Conservation (phyloP, 2,888 invertebrate species). For the Anticlea derivata region DNA sequence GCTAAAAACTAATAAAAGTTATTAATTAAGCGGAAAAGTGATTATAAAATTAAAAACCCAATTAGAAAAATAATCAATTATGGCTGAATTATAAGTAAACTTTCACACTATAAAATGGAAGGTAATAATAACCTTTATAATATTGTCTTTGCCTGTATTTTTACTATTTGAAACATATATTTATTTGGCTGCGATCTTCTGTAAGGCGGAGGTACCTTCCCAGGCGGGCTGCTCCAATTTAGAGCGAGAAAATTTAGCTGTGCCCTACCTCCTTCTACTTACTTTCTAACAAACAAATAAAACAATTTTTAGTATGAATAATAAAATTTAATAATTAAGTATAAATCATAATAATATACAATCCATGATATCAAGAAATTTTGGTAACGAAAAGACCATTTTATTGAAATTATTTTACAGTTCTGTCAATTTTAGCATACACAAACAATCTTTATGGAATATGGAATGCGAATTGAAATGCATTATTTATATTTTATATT, state of each 20-base stretch:
- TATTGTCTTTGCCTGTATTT: too few species aligned
- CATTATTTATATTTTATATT: slow-evolving; percentile 1
- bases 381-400: neutral
- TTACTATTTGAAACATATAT: too few species aligned
- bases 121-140: too few species aligned
- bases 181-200: too few species aligned
- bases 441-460: neutral
- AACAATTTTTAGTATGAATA: neutral
- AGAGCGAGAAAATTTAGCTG: too few species aligned
- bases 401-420: slow-evolving; percentile 6
- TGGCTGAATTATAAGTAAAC: neutral
- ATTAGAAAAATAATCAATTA: slow-evolving; percentile 4
- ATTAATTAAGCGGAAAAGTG: too few species aligned
- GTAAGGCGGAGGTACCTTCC: too few species aligned
- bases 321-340: slow-evolving; percentile 19
- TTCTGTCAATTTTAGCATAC: slow-evolving; percentile 5
- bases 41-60: slow-evolving; percentile 3
- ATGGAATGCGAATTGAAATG: slow-evolving; percentile 22
- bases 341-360: slow-evolving; percentile 19
- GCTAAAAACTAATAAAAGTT: too few species aligned
- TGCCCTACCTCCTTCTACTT: neutral
- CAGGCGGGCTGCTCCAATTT: too few species aligned
- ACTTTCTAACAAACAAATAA: neutral
- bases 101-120: slow-evolving; percentile 2
- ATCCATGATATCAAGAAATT: slow-evolving; percentile 7